These are phyloP conservation scores for Drosophila kikkawai DNA, from an alignment of 1,140 invertebrate genomes.

Conservation along the genomic window DNA sequence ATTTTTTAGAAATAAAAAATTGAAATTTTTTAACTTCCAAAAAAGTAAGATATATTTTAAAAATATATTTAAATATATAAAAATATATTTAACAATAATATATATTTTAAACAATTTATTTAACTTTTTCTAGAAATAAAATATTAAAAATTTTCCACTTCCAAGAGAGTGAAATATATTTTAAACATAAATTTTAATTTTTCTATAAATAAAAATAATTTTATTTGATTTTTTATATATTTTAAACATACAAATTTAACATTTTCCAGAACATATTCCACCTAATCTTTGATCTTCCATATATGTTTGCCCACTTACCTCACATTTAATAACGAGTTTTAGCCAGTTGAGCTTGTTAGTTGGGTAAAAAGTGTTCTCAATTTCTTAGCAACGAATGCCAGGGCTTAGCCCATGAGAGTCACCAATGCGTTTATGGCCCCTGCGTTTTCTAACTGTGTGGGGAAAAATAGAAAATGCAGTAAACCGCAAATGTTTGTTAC, in stretches of 20 bases:
- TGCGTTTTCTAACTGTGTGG: constrained; percentile 16
- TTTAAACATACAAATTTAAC: neutral
- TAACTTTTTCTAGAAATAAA: too few relatives aligned
- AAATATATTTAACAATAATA: too few relatives aligned
- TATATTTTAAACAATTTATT: too few relatives aligned
- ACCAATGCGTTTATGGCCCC: constrained; percentile 13
- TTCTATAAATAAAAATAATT: too few relatives aligned
- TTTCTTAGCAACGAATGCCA: constrained; percentile 21
- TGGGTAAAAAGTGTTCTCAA: constrained; percentile 18
- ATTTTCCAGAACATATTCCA: neutral
- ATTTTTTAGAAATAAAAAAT: too few relatives aligned
- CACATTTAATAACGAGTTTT: constrained; percentile 25
- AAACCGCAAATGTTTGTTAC: constrained; percentile 81
- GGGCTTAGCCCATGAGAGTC: constrained; percentile 6
- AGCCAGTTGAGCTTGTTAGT: constrained; percentile 15
- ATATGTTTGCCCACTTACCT: constrained; percentile 1
- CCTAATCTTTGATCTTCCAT: neutral
- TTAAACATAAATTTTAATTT: neutral
- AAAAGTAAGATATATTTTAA: neutral
- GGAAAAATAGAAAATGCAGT: constrained; percentile 59
- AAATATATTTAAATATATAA: neutral
- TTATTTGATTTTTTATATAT: neutral
- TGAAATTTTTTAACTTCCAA: too few relatives aligned
- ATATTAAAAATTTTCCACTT: too few relatives aligned
- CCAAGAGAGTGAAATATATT: neutral